Conservation (phyloP, 1,140 invertebrate species). For the Drosophila sp. region DNA sequence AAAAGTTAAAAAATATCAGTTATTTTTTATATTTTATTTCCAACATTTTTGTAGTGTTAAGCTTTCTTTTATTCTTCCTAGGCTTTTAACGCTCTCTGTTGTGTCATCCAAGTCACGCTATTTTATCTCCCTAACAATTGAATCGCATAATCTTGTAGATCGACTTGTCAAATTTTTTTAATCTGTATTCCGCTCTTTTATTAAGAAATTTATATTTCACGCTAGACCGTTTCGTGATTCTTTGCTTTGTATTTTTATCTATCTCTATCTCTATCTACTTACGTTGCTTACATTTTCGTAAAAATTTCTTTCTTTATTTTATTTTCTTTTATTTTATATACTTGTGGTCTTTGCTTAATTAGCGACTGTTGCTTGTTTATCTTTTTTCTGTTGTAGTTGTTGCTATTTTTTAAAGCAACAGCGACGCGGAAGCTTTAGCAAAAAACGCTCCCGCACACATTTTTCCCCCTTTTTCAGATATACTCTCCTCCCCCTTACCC, state of each 20-base stretch:
- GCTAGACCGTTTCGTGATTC: no score
- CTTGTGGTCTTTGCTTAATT: conserved; percentile 71
- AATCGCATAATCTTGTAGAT: neutral
- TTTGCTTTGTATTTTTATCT: no score
- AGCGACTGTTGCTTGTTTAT: conserved; percentile 68
- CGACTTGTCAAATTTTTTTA: neutral
- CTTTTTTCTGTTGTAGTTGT: conserved; percentile 28
- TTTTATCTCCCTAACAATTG: neutral
- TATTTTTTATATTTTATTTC: no score
- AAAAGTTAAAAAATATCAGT: no score
- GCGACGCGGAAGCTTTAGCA: conserved; percentile 64
- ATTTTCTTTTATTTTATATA: conserved; percentile 59
- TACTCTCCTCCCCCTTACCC: neutral
- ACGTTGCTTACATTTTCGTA: no score
- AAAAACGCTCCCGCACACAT: conserved; percentile 38
- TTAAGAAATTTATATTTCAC: no score
- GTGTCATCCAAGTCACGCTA: no score
- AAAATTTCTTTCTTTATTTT: neutral
- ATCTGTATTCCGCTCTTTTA: neutral
- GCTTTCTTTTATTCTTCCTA: no score
- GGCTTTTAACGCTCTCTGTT: no score
- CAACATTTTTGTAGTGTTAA: no score
- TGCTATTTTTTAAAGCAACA: conserved; percentile 12
- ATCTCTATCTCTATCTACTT: no score
- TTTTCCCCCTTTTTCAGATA: neutral